Conservation (phyloP, 2,797 vertebrate genomes). For the Selene dorsalis region DNA sequence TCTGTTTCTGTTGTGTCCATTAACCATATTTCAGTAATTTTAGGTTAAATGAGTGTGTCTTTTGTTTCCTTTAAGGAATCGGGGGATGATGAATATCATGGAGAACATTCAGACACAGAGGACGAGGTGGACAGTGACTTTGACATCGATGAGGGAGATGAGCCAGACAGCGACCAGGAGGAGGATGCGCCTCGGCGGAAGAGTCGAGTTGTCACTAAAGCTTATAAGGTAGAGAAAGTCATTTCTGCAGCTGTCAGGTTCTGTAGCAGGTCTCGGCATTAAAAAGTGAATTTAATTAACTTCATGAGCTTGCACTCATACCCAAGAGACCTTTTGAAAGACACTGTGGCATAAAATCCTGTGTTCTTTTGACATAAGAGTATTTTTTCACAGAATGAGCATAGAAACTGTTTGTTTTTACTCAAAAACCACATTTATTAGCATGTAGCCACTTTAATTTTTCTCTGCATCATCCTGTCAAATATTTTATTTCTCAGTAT, state of each 20-base stretch:
- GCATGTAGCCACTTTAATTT: background rate
- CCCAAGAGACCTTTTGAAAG: background rate
- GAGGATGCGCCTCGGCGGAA: conserved; percentile 92
- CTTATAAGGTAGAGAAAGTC: conserved; percentile 87
- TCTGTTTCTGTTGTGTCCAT: background rate
- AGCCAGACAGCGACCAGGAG: conserved; percentile 93
- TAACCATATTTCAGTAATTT: background rate
- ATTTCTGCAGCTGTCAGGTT: background rate
- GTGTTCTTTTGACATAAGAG: background rate
- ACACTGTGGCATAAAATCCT: no score
- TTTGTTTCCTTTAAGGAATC: conserved; percentile 85
- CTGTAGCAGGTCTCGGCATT: background rate
- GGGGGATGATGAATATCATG: conserved; percentile 94
- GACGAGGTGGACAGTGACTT: conserved; percentile 98
- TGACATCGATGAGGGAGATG: conserved; percentile 96
- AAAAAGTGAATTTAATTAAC: background rate
- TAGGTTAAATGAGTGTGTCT: background rate
- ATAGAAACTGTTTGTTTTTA: background rate
- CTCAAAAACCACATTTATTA: background rate
- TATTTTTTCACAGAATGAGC: background rate
- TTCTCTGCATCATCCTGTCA: no score
- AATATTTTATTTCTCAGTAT: background rate
- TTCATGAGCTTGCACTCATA: background rate
- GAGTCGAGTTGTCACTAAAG: conserved; percentile 92
- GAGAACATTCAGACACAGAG: conserved; percentile 94